phyloP scores from a whole-genome alignment of 2,888 invertebrate species.

The Ditula angustiorana region DNA sequence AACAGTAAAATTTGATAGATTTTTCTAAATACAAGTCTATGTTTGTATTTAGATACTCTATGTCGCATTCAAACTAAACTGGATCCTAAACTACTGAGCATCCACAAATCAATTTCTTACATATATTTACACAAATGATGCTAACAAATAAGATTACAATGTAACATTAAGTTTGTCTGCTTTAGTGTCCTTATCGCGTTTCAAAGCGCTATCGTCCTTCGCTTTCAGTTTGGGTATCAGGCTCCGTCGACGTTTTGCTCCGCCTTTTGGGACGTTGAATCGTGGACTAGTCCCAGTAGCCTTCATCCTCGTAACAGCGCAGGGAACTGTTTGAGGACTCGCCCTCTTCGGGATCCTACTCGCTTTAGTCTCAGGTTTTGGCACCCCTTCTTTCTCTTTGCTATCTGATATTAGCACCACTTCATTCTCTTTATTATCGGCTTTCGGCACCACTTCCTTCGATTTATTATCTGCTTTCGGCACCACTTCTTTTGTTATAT shows the following conservation, averaged over 20 bases:
- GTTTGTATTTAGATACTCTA: too few species aligned
- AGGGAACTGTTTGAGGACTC: neutral
- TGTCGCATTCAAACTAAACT: too few species aligned
- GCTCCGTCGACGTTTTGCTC: constrained; percentile 35
- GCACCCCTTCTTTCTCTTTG: neutral
- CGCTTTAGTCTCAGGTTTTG: neutral
- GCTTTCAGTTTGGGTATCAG: constrained; percentile 54
- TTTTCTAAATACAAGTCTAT: too few species aligned
- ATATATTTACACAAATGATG: constrained; percentile 52
- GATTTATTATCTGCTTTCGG: neutral
- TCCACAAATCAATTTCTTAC: constrained; percentile 28
- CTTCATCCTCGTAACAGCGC: neutral
- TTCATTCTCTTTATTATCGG: neutral
- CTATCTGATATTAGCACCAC: neutral
- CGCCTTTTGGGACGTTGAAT: neutral
- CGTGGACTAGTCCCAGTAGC: neutral
- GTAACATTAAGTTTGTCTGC: constrained; percentile 53
- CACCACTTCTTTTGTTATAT: neutral
- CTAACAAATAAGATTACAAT: constrained; percentile 50
- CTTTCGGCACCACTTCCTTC: neutral
- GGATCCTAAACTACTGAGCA: too few species aligned
- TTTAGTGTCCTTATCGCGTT: constrained; percentile 20
- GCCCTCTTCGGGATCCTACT: constrained; percentile 4
- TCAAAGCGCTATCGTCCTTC: constrained; percentile 52
- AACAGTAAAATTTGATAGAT: too few species aligned